These are phyloP conservation scores for Nannoperca obscura DNA, from an alignment of 2,797 vertebrate genomes.

Conservation along the genomic window DNA sequence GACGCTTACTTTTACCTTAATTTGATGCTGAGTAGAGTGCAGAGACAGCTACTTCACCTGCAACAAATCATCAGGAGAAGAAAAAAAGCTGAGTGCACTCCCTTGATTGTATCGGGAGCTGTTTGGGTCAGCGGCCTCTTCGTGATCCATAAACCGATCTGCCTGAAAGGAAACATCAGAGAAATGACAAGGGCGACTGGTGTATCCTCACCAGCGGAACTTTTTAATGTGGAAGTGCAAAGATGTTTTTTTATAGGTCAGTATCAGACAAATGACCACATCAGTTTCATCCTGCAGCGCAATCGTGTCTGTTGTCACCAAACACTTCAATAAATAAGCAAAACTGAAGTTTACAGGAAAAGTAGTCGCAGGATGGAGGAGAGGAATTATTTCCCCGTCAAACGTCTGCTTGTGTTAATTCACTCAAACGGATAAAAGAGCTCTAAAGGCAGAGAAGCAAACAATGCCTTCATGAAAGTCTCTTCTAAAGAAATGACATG, in stretches of 20 bases:
- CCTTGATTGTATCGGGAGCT: constrained; percentile 63
- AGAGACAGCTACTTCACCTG: constrained; percentile 50
- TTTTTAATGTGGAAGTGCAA: constrained; percentile 8
- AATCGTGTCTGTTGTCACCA: background rate
- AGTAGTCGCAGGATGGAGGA: background rate
- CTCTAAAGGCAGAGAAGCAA: constrained; percentile 23
- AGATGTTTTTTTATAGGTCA: constrained; percentile 45
- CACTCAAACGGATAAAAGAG: constrained; percentile 35
- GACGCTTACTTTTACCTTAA: constrained; percentile 66
- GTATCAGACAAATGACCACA: constrained; percentile 34
- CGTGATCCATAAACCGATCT: constrained; percentile 47
- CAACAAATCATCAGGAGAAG: constrained; percentile 36
- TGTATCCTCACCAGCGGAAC: background rate
- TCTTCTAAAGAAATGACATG: constrained; percentile 17
- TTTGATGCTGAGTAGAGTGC: constrained; percentile 67
- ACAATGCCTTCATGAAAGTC: constrained; percentile 33
- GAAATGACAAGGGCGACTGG: constrained; percentile 43
- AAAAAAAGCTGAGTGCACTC: constrained; percentile 50
- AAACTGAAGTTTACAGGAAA: constrained; percentile 6
- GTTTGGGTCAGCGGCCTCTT: constrained; percentile 26
- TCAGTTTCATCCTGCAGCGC: constrained; percentile 11
- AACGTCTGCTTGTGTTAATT: constrained; percentile 35
- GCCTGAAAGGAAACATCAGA: constrained; percentile 46
- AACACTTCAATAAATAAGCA: constrained; percentile 4
- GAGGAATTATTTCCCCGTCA: constrained; percentile 20